phyloP scores from a whole-genome alignment of 2,797 vertebrate genomes.

The Periparus ater region DNA sequence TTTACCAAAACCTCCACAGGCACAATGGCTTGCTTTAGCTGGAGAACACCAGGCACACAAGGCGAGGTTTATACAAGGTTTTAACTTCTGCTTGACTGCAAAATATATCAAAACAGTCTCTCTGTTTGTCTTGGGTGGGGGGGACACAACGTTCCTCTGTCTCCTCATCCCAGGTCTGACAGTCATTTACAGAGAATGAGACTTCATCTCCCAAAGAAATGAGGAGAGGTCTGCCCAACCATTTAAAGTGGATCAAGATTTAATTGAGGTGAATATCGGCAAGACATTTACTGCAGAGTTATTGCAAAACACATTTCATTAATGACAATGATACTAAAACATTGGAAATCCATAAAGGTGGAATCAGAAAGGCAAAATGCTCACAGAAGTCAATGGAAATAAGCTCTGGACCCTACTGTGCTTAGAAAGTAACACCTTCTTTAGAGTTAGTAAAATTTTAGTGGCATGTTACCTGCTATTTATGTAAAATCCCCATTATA shows the following conservation, averaged over 20 bases:
- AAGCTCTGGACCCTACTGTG: not conserved
- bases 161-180: not conserved
- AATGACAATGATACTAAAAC: not conserved
- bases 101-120: not conserved
- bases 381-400: not conserved
- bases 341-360: not conserved
- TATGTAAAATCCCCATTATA: not conserved
- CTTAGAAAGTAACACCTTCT: not conserved
- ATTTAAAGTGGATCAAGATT: not conserved
- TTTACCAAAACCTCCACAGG: not conserved
- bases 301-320: not conserved
- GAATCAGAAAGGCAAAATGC: not conserved
- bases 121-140: not conserved
- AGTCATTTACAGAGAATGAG: not conserved
- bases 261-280: not conserved
- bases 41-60: not conserved
- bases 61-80: not conserved
- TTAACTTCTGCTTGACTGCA: not conserved
- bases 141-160: not conserved
- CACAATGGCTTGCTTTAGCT: not conserved
- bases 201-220: not conserved
- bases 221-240: not conserved
- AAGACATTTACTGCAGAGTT: not conserved
- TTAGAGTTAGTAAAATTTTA: not conserved
- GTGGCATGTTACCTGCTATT: not conserved